Evolutionary conservation across 1,140 invertebrate genomes (phyloP), one percentile per base, ranked within the genome.

Genomic region (Dreissena polymorpha): DNA sequence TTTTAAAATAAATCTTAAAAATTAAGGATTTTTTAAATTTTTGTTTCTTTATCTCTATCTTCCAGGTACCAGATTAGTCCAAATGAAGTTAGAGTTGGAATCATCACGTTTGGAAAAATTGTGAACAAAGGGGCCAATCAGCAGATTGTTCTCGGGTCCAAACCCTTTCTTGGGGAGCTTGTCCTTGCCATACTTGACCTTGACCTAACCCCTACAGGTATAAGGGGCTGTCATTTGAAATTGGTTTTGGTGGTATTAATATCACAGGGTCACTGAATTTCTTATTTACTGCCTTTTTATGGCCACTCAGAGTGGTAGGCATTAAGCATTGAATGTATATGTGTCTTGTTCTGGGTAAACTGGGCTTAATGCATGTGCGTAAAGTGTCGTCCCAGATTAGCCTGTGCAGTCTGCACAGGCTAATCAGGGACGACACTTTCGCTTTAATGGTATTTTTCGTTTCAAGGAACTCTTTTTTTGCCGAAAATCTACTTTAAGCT

Each of bases 131-230:
- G 57, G 49, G 27, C 73, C 16, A 18, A 27, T 7, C 13, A 65
- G n/a, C 23, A 75, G 49, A 75, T 75, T 0, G 7, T 18, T 8
- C 25, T 75, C 0, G 73, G 73, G 23, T 21, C n/a, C 25, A 27
- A 64, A 21, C 21, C 6, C 27, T 75, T 63, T 60, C 51, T 63
- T n/a, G n/a, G 39, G 21, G 57, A 55, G 13, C 27, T 75, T 0
- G 25, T 51, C 29, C 8, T 75, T 60, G 49, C 29, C 6, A 64
- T 64, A 0, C 12, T 49, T n/a, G 18, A 64, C 2, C 73, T 75
- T 39, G 16, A 49, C 12, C 63, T 75, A 13, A 75, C 60, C 12
- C 73, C 73, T 39, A 75, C 73, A 75, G 73, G 73, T 75, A 73
- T 12, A 27, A 18, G 39, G 39, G 39, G 39, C 8, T 39, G 39